Conservation (phyloP, 2,113 vertebrate species). For the Phainopepla nitens region DNA sequence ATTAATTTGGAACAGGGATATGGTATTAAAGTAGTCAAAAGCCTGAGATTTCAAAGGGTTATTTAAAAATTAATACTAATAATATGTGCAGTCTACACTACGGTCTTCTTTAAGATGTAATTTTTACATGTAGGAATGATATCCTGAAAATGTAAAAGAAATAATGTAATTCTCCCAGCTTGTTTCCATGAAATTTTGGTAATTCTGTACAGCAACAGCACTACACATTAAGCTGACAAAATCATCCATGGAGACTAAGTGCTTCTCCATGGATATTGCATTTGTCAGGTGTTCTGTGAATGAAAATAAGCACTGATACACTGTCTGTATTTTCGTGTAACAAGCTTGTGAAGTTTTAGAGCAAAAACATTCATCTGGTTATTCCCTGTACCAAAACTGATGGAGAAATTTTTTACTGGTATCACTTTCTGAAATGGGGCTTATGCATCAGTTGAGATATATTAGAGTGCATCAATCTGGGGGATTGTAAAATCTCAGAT, state of each 20-base stretch:
- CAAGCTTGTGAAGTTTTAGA: not conserved
- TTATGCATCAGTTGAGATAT: not conserved
- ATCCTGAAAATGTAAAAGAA: not conserved
- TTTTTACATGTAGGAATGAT: not conserved
- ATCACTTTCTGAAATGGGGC: not conserved
- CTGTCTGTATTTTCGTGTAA: not conserved
- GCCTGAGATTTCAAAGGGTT: not conserved
- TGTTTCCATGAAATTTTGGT: not conserved
- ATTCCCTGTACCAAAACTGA: fast-evolving
- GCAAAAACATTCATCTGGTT: not conserved
- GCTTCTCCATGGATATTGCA: not conserved
- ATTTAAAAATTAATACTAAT: not conserved
- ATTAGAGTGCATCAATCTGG: not conserved
- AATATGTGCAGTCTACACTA: not conserved
- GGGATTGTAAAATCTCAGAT: not conserved
- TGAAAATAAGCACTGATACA: not conserved
- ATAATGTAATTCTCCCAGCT: not conserved
- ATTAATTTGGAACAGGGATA: not conserved
- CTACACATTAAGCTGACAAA: not conserved
- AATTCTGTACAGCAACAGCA: fast-evolving
- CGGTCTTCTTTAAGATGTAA: not conserved
- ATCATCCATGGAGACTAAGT: not conserved
- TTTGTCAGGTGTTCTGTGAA: not conserved
- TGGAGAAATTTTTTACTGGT: not conserved
- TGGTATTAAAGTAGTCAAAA: not conserved